A percentile compares a stretch with the other conserved stretches of the same genome.
Conservation (phyloP, 2,888 invertebrate species). For the Ophraella communa region DNA sequence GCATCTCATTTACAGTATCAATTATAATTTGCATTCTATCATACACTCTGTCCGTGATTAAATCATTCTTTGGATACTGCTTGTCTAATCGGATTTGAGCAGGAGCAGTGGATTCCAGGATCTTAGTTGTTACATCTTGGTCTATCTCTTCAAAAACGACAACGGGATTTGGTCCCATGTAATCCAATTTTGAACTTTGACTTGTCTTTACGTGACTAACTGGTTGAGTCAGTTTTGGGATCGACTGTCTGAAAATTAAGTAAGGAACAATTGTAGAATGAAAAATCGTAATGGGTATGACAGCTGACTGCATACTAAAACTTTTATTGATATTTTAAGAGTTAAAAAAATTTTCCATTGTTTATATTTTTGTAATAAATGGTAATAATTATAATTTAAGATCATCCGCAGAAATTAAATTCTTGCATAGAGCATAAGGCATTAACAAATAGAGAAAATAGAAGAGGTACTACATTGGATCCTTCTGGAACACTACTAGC, state of each 20-base stretch:
- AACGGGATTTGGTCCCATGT: constrained; percentile 49
- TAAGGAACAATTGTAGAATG: neutral
- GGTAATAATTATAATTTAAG: too few species aligned
- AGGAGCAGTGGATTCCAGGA: constrained; percentile 52
- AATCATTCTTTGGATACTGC: constrained; percentile 18
- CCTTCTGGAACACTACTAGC: too few species aligned
- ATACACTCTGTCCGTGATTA: constrained; percentile 59
- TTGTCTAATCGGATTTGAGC: constrained; percentile 7
- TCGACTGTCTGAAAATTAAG: neutral
- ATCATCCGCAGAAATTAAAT: too few species aligned
- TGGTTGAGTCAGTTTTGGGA: constrained; percentile 3
- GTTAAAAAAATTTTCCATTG: too few species aligned
- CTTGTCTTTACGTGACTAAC: neutral
- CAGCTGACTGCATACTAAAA: too few species aligned
- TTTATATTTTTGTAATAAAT: too few species aligned
- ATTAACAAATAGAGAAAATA: too few species aligned
- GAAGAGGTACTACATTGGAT: too few species aligned
- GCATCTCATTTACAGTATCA: constrained; percentile 65
- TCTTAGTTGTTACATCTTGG: constrained; percentile 53
- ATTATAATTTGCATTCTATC: constrained; percentile 70
- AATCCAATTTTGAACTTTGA: constrained; percentile 7
- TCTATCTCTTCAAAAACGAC: constrained; percentile 43
- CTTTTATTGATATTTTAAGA: too few species aligned
- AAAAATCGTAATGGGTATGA: too few species aligned
- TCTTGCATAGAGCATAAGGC: too few species aligned